These are phyloP conservation scores for Entomobrya multifasciata DNA, from an alignment of 2,888 invertebrate species.

Conservation along the genomic window DNA sequence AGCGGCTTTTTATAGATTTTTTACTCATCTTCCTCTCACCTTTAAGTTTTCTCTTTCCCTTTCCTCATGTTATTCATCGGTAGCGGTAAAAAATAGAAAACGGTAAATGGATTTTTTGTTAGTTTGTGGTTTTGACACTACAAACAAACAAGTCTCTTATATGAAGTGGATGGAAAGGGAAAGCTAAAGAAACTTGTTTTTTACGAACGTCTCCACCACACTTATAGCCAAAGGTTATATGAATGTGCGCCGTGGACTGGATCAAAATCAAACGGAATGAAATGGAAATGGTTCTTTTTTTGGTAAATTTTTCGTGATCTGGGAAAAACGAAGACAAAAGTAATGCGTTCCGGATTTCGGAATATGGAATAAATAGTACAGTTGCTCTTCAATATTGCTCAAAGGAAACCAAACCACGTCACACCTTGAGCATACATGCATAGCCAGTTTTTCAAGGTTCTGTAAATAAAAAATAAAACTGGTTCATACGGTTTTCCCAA, in stretches of 20 bases:
- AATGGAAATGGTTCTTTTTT: no score
- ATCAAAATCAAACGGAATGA: neutral
- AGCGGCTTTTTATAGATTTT: slow-evolving; percentile 45
- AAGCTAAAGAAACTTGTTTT: slow-evolving; percentile 29
- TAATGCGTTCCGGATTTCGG: slow-evolving; percentile 4
- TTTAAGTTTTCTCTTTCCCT: neutral
- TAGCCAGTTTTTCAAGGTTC: slow-evolving; percentile 70
- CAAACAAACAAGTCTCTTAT: slow-evolving; percentile 44
- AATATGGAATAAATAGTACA: no score
- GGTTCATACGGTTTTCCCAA: slow-evolving; percentile 5
- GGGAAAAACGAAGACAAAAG: slow-evolving; percentile 16
- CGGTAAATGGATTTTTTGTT: slow-evolving; percentile 32
- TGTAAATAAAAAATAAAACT: slow-evolving; percentile 63
- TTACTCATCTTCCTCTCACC: neutral
- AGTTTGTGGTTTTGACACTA: slow-evolving; percentile 50
- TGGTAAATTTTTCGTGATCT: slow-evolving; percentile 2
- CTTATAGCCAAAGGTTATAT: neutral
- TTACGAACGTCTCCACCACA: neutral
- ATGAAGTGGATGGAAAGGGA: slow-evolving; percentile 38
- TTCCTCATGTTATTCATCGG: slow-evolving; percentile 17
- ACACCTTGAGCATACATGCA: no score
- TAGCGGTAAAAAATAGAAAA: slow-evolving; percentile 2
- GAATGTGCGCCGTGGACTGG: neutral
- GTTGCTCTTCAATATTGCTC: slow-evolving; percentile 23
- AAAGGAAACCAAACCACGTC: slow-evolving; percentile 51